Percentiles rank a stretch among this genome's conserved stretches.
Evolutionary conservation across 1,140 invertebrate genomes (phyloP).

Genomic region (Copidosoma floridanum): DNA sequence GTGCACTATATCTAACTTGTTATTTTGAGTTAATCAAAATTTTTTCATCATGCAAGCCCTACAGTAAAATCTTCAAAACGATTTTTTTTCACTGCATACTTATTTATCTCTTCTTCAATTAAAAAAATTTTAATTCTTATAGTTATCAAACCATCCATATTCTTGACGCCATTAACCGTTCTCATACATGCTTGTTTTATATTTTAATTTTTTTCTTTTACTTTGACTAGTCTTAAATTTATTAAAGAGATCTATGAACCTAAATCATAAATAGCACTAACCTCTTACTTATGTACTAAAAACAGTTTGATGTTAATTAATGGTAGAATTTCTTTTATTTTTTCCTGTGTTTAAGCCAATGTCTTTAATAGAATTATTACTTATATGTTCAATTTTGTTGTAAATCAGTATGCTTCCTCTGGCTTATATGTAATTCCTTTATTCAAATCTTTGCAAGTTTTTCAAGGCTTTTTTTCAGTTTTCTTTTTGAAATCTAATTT

Average conservation of each 20-base stretch:
- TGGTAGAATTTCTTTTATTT: too few relatives aligned
- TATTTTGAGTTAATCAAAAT: slow-evolving; percentile 18
- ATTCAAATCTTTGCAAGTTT: too few relatives aligned
- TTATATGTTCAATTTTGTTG: too few relatives aligned
- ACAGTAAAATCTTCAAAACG: slow-evolving; percentile 23
- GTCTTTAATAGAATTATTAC: too few relatives aligned
- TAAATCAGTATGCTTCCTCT: too few relatives aligned
- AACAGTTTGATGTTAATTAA: too few relatives aligned
- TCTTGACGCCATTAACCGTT: not conserved
- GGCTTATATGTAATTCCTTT: not conserved
- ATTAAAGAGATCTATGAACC: not conserved
- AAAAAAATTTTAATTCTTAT: slow-evolving; percentile 28
- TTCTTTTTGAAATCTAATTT: not conserved
- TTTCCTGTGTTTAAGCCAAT: too few relatives aligned
- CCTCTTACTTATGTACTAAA: too few relatives aligned
- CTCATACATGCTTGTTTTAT: not conserved
- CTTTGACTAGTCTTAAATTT: not conserved
- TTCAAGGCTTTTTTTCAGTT: not conserved
- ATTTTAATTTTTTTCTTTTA: not conserved
- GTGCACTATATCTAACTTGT: slow-evolving; percentile 20
- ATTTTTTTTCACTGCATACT: slow-evolving; percentile 16
- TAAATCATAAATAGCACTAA: too few relatives aligned
- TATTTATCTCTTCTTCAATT: slow-evolving; percentile 18
- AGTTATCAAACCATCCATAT: slow-evolving; percentile 10
- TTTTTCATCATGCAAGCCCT: slow-evolving; percentile 19